Evolutionary conservation across 2,888 invertebrate species (phyloP), one percentile per base, ranked within the genome.

Genomic region (Monoplex corrugatus): DNA sequence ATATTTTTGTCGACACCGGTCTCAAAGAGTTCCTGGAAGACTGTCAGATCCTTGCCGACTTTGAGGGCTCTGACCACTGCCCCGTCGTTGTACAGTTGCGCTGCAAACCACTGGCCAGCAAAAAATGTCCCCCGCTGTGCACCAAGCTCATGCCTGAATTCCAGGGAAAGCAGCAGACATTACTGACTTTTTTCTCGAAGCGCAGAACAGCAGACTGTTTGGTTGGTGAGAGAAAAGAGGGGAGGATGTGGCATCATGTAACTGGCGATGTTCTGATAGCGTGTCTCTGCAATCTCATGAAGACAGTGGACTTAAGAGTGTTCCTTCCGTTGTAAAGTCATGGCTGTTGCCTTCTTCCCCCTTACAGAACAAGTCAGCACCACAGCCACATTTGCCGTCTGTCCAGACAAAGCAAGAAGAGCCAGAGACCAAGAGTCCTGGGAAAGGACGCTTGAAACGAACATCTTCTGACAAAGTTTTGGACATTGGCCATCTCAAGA

Each of bases 31-130:
- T 93, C 83, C 87, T 95, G 32, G 89, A 85, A 5, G 94, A 94
- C 86, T 96, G 96, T 89, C 89, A 89, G 40, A 93, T 95, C 35
- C 91, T 95, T 92, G 91, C 93, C 8, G 95, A 95, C 8, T 92
- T 95, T 16, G 93, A 95, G 88, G 97, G 97, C 0, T 97, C 96
- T 57, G 97, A 97, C 92, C 97, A 97, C 90, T 97, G 97, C 92
- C 97, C 97, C 0, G 96, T 97, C 0, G 93, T 92, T 63, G 95
- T 95, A 3, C 93, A 94, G n/a, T 92, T 95, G n/a, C 90, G 92
- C 32, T 91, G 93, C 83, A 80, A 92, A 1, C 87, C 94, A 13
- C 85, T 95, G 13, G 91, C 95, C 28, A 91, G 95, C 13, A 82
- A 87, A 43, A 94, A 93, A 87, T 95, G 94, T 89, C 96, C 97